phyloP scores from a whole-genome alignment of 2,113 vertebrate genomes.

The Malurus elegans region DNA sequence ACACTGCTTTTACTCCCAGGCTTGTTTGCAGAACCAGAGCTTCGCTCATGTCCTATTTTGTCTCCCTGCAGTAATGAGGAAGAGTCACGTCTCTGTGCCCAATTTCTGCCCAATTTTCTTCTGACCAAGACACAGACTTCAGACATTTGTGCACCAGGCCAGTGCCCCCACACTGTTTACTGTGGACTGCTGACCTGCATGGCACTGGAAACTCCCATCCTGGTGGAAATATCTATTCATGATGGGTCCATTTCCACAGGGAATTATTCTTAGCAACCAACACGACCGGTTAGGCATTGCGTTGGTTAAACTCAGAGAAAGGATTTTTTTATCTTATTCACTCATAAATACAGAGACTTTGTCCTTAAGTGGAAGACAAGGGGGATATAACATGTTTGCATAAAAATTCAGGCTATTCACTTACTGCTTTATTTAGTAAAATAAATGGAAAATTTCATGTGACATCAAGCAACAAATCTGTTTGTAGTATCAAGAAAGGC shows the following conservation, averaged over 20 bases:
- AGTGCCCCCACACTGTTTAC: neutral
- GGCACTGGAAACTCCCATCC: neutral
- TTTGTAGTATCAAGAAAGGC: neutral
- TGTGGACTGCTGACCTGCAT: neutral
- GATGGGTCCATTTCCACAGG: neutral
- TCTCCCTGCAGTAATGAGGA: neutral
- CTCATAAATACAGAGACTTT: neutral
- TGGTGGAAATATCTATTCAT: neutral
- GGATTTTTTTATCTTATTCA: neutral
- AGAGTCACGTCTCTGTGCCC: neutral
- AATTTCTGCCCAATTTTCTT: no score
- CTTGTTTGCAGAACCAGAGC: constrained; percentile 12
- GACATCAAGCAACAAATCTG: neutral
- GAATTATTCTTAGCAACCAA: neutral
- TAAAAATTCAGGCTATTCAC: neutral
- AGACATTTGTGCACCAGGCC: neutral
- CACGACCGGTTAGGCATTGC: neutral
- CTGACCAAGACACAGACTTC: neutral
- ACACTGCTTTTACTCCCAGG: neutral
- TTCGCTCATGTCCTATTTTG: constrained; percentile 21
- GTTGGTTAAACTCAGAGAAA: neutral
- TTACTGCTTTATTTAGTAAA: constrained; percentile 56
- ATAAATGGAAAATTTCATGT: neutral
- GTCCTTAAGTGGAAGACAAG: neutral
- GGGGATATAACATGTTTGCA: neutral